A percentile compares a stretch with the other conserved stretches of the same genome.
Evolutionary conservation across 1,140 invertebrate species (phyloP).

Genomic region (Drosophila biarmipes): DNA sequence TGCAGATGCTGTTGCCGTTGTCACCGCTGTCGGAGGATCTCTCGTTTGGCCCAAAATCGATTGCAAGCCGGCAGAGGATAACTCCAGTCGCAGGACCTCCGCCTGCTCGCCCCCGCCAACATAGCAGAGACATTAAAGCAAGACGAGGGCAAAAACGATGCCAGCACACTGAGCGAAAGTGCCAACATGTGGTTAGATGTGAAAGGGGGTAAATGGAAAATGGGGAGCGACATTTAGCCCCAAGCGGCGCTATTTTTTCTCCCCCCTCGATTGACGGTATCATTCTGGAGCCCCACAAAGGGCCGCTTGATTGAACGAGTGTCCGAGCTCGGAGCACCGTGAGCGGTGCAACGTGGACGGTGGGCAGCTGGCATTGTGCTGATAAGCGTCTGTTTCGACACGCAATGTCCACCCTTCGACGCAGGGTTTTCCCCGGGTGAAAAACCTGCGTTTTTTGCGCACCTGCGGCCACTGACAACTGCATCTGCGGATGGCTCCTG

Average conservation of each 20-base stretch:
- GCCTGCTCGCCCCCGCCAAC: neutral
- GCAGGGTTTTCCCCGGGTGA: neutral
- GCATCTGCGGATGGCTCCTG: conserved; percentile 35
- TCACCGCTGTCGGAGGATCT: conserved; percentile 40
- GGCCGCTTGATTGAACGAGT: conserved; percentile 59
- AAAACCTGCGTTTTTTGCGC: conserved; percentile 25
- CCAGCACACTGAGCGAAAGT: conserved; percentile 24
- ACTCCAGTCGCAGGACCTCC: neutral
- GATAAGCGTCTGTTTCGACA: conserved; percentile 45
- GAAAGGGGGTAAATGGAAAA: neutral
- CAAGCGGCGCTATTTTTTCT: conserved; percentile 35
- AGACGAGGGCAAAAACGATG: conserved; percentile 17
- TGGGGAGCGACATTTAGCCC: conserved; percentile 21
- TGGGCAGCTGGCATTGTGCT: conserved; percentile 22
- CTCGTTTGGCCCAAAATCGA: conserved; percentile 68
- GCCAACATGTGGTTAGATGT: conserved; percentile 68
- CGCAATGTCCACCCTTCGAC: neutral
- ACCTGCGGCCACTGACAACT: conserved; percentile 41
- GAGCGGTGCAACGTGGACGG: too few species aligned
- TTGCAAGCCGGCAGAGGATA: conserved; percentile 45
- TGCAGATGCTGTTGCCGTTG: conserved; percentile 25
- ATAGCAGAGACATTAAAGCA: conserved; percentile 27
- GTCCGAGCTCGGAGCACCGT: conserved; percentile 3
- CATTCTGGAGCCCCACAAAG: conserved; percentile 44
- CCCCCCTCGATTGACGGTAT: conserved; percentile 39